phyloP scores from a whole-genome alignment of 2,888 invertebrate species.

The Chydorus sphaericus region DNA sequence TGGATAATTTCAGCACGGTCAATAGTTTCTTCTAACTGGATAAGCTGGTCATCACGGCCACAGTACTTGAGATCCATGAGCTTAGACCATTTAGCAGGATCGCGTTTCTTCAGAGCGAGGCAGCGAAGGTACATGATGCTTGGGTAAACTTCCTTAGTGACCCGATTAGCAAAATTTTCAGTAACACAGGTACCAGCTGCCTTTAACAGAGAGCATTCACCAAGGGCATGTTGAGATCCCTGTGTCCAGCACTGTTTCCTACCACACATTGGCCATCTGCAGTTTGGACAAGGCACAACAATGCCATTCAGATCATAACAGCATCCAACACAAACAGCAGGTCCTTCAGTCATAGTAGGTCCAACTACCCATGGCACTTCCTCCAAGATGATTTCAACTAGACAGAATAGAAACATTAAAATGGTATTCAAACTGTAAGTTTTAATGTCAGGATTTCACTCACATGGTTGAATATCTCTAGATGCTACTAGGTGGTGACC shows the following conservation, averaged over 20 bases:
- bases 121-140: constrained; percentile 54
- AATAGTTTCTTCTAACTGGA: too few relatives aligned
- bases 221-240: constrained; percentile 41
- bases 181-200: constrained; percentile 27
- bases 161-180: constrained; percentile 3
- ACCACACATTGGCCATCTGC: constrained; percentile 71
- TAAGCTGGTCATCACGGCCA: too few relatives aligned
- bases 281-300: constrained; percentile 43
- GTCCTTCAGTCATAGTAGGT: constrained; percentile 20
- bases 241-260: constrained; percentile 40
- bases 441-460: too few relatives aligned
- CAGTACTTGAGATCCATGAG: constrained; percentile 46
- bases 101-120: constrained; percentile 46
- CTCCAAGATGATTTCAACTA: constrained; percentile 16
- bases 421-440: too few relatives aligned
- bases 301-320: constrained; percentile 42
- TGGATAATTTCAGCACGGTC: too few relatives aligned
- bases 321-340: constrained; percentile 24
- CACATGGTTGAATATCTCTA: neutral
- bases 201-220: constrained; percentile 54
- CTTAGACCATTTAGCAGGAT: constrained; percentile 45
- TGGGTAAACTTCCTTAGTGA: constrained; percentile 48
- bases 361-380: constrained; percentile 21
- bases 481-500: too few relatives aligned
- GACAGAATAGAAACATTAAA: too few relatives aligned